Conservation (phyloP, 2,888 invertebrate genomes). For the Xylocampa areola region DNA sequence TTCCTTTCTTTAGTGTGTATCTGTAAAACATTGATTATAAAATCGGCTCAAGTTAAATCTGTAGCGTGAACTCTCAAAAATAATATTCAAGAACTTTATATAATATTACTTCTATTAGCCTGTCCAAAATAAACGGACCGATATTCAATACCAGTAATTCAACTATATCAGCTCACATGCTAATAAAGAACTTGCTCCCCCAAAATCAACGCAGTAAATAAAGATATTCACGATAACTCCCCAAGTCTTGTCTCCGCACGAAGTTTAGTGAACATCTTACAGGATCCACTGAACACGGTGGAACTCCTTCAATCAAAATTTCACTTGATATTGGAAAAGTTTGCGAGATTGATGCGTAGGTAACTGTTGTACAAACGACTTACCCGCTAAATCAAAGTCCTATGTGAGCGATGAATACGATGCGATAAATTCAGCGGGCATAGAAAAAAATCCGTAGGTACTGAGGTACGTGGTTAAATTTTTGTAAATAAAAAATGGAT, state of each 20-base stretch:
- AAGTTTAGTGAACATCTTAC: slow-evolving; percentile 43
- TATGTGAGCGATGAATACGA: not conserved
- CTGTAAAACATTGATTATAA: too few species aligned
- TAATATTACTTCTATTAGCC: too few species aligned
- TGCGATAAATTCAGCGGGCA: not conserved
- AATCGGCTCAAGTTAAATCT: too few species aligned
- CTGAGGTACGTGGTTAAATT: too few species aligned
- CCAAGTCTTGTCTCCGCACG: slow-evolving; percentile 23
- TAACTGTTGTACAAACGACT: slow-evolving; percentile 57
- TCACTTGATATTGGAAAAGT: slow-evolving; percentile 79
- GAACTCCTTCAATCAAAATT: slow-evolving; percentile 77
- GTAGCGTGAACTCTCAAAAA: too few species aligned
- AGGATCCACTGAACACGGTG: slow-evolving; percentile 49
- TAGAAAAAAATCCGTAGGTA: not conserved
- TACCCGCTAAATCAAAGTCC: slow-evolving; percentile 6
- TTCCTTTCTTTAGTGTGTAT: too few species aligned
- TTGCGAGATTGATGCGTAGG: slow-evolving; percentile 70
- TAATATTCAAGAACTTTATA: too few species aligned
- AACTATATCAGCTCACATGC: not conserved
- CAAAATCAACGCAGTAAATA: slow-evolving; percentile 11
- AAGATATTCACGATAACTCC: slow-evolving; percentile 27
- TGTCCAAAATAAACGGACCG: too few species aligned
- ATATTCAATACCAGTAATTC: too few species aligned
- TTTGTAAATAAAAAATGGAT: too few species aligned
- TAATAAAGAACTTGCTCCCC: slow-evolving; percentile 6